Conservation (phyloP, 2,888 invertebrate species). For the Helobdella robusta region DNA sequence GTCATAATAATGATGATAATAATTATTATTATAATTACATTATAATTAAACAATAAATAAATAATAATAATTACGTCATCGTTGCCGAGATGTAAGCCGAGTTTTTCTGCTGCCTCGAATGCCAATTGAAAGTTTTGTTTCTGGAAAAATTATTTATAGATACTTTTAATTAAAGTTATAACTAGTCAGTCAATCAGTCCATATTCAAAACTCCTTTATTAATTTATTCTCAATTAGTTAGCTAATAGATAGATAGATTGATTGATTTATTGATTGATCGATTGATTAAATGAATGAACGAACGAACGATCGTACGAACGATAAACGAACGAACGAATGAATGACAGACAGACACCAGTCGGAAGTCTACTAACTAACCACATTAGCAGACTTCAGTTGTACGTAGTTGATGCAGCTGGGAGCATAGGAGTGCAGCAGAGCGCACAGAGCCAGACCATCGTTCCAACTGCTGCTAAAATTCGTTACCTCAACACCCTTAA, state of each 20-base stretch:
- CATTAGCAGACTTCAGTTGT: slow-evolving; percentile 63
- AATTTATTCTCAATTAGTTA: too few relatives aligned
- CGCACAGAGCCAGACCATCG: slow-evolving; percentile 82
- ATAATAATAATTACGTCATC: neutral
- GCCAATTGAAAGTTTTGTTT: slow-evolving; percentile 78
- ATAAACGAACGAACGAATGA: too few relatives aligned
- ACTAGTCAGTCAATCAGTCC: too few relatives aligned
- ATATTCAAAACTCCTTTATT: too few relatives aligned
- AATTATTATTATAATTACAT: neutral
- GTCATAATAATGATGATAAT: neutral
- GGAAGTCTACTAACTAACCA: slow-evolving; percentile 36
- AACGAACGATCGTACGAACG: too few relatives aligned
- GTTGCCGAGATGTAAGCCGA: slow-evolving; percentile 66
- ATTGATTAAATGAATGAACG: too few relatives aligned
- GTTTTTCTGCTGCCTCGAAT: slow-evolving; percentile 80
- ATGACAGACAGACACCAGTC: too few relatives aligned
- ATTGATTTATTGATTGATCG: too few relatives aligned
- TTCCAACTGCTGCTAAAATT: slow-evolving; percentile 96
- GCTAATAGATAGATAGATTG: too few relatives aligned
- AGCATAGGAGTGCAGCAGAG: slow-evolving; percentile 79
- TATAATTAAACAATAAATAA: neutral
- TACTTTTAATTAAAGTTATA: too few relatives aligned
- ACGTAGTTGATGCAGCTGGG: slow-evolving; percentile 72
- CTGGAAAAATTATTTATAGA: slow-evolving; percentile 39
- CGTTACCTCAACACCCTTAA: slow-evolving; percentile 70